Percentiles rank a stretch among this genome's conserved stretches.
These are phyloP conservation scores for Passer montanus DNA, from an alignment of 2,113 vertebrate genomes.

Conservation along the genomic window DNA sequence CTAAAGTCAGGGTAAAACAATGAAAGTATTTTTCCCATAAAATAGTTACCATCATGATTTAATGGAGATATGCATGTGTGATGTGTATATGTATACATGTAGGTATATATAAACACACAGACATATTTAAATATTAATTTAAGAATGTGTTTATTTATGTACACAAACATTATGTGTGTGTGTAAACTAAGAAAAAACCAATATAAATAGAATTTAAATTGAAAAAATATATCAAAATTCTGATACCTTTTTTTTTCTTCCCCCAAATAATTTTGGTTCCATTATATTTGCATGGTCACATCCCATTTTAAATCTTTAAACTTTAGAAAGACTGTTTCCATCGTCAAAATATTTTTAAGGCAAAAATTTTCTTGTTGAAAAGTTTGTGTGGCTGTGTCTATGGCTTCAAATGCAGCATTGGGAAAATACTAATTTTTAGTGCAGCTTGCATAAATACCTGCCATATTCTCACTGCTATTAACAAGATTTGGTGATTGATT, in stretches of 20 bases:
- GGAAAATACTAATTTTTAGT: conserved; percentile 37
- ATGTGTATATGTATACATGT: neutral
- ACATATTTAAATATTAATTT: neutral
- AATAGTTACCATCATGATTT: neutral
- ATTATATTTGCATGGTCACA: neutral
- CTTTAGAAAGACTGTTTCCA: neutral
- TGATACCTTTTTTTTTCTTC: rapidly evolving
- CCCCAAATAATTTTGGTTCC: neutral
- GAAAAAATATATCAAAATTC: neutral
- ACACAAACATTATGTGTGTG: rapidly evolving
- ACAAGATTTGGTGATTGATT: neutral
- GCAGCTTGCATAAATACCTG: conserved; percentile 31
- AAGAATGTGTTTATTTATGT: neutral
- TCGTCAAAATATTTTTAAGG: neutral
- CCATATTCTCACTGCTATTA: neutral
- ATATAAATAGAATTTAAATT: neutral
- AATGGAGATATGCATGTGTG: neutral
- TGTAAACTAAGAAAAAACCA: neutral
- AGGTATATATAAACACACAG: rapidly evolving
- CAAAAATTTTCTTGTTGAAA: neutral
- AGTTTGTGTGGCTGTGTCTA: neutral
- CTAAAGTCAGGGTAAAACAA: neutral
- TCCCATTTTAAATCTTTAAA: neutral
- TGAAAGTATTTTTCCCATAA: neutral
- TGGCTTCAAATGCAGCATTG: conserved; percentile 14